Base-by-base conservation (phyloP, 2,888 invertebrate genomes). In the Platypus cylindrus region DNA sequence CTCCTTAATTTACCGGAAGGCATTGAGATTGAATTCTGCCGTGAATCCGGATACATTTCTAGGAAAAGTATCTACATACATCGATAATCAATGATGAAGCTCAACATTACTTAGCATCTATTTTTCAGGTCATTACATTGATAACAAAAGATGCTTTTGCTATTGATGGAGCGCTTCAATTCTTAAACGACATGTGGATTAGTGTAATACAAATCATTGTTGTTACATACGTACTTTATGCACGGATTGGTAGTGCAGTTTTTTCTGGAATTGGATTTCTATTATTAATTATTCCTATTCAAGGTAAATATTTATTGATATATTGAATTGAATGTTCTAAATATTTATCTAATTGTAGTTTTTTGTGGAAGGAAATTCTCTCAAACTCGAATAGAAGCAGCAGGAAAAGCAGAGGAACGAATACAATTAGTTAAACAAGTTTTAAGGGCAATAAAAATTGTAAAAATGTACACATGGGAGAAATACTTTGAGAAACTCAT, bases 91-190 rank as follows among this genome's bases (percentile, higher is more conserved):
- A 9, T 20, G 20, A 20, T 7, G 5, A 7, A 7, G 20, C 5
- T 20, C 20, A 20, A 25, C 25, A 11, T 9, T 27, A 27, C 15
- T 27, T 3, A 14, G 9, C 15, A 27, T 27, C 3, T 27, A n/a
- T 28, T n/a, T 37, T 38, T 17, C 17, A 38, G 38, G 35, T 75
- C 40, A 85, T 93, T 20, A 93, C 93, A 52, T 69, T 94, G 11
- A 67, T 95, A 34, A 86, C 91, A 1, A 95, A 93, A 57, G 95
- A 97, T 59, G 85, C 93, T 44, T 80, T 80, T 49, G 73, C 87
- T 32, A 90, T 94, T 58, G 93, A 94, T 58, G 71, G 82, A 50
- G 83, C 84, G 5, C 69, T 87, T 27, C 75, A 84, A 45, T 91
- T 90, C 57, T 58, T 90, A 2, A 91, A 93, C 61, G 93, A 89